Percentiles rank a stretch among this genome's conserved stretches.
Evolutionary conservation across 2,113 vertebrate species (phyloP).

Genomic region (Caranx ignobilis): DNA sequence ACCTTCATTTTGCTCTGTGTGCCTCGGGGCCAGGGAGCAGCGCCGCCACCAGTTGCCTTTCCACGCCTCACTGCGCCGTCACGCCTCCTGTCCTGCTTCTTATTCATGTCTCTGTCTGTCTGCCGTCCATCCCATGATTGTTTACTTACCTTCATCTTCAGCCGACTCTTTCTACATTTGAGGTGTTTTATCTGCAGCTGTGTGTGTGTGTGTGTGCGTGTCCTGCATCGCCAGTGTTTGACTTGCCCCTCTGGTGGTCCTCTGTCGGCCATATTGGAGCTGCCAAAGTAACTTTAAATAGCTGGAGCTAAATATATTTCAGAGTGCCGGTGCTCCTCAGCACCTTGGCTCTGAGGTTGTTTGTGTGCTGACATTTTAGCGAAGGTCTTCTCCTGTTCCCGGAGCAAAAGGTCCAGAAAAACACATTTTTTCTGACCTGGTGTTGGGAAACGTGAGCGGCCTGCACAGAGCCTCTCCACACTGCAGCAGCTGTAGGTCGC

Average conservation of each 20-base stretch:
- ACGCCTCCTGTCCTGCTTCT: constrained; percentile 57
- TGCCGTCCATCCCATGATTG: constrained; percentile 51
- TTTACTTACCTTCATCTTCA: constrained; percentile 39
- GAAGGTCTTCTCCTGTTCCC: constrained; percentile 4
- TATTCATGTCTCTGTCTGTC: constrained; percentile 62
- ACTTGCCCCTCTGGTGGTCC: background rate
- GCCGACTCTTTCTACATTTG: constrained; percentile 24
- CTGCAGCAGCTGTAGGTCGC: background rate
- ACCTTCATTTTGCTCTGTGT: constrained; percentile 45
- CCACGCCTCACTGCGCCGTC: constrained; percentile 63
- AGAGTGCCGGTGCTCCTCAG: background rate
- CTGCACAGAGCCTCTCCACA: constrained; percentile 1
- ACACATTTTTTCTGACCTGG: background rate
- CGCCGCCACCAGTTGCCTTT: constrained; percentile 69
- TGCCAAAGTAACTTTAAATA: background rate
- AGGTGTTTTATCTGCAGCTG: constrained; percentile 4
- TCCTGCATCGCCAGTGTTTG: background rate
- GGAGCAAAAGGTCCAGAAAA: background rate
- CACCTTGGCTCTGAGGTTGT: background rate
- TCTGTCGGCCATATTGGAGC: background rate
- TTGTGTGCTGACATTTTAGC: background rate
- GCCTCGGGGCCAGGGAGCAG: constrained; percentile 52
- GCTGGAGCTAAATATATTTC: background rate
- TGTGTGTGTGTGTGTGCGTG: background rate
- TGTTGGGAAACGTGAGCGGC: background rate